Conservation (phyloP, 2,888 invertebrate genomes). For the Caenorhabditis panamensis region DNA sequence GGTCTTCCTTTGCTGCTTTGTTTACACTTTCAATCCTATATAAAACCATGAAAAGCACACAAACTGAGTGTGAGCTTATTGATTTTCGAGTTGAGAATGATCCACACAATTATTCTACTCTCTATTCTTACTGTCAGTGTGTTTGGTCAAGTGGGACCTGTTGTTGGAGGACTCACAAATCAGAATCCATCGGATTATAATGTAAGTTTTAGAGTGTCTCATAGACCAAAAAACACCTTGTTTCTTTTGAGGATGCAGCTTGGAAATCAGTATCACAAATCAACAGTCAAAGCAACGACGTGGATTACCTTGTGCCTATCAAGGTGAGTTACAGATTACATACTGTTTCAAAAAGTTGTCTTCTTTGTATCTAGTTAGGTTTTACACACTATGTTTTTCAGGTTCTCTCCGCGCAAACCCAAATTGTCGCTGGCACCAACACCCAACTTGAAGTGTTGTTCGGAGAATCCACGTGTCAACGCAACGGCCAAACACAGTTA, state of each 20-base stretch:
- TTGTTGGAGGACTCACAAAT: neutral
- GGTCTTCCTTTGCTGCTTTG: no score
- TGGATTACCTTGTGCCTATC: slow-evolving; percentile 15
- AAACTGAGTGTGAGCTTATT: no score
- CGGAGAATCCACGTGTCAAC: slow-evolving; percentile 65
- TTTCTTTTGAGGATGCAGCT: slow-evolving; percentile 58
- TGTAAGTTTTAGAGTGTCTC: slow-evolving; percentile 36
- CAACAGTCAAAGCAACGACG: neutral
- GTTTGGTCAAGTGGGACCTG: neutral
- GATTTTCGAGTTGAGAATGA: neutral
- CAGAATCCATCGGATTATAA: neutral
- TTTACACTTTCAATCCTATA: no score
- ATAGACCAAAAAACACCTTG: slow-evolving; percentile 26
- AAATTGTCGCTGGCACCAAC: slow-evolving; percentile 69
- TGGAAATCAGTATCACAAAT: slow-evolving; percentile 60
- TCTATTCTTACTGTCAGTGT: neutral
- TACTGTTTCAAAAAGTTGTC: no score
- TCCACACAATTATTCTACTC: neutral
- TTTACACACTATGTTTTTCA: slow-evolving; percentile 10
- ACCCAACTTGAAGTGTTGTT: slow-evolving; percentile 65
- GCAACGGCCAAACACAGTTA: slow-evolving; percentile 2
- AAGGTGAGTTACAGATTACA: slow-evolving; percentile 41
- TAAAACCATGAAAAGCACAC: no score
- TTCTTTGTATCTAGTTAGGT: neutral
- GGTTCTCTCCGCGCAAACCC: slow-evolving; percentile 66